Evolutionary conservation across 2,797 vertebrate species (phyloP).

Genomic region (Paratrypauchen microcephalus): DNA sequence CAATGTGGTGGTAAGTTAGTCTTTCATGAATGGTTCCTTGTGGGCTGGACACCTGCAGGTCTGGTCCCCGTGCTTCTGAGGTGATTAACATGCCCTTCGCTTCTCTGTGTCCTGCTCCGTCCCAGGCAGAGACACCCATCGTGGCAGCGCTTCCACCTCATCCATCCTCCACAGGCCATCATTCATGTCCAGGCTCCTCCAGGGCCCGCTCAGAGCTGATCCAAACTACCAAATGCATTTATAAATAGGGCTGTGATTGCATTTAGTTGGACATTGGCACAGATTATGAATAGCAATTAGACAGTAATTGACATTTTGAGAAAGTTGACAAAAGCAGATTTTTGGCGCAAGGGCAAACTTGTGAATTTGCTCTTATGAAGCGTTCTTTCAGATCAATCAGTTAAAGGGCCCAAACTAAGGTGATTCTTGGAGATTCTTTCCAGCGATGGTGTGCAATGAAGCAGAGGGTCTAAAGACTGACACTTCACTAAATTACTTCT

Average conservation of each 20-base stretch:
- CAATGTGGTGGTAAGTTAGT: slow-evolving; percentile 35
- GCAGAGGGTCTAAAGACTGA: too few relatives aligned
- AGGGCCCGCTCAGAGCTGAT: slow-evolving; percentile 27
- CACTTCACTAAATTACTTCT: too few relatives aligned
- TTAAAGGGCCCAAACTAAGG: too few relatives aligned
- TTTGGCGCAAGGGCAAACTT: neutral
- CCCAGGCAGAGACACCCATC: slow-evolving; percentile 43
- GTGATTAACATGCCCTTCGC: slow-evolving; percentile 77
- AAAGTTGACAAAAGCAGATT: neutral
- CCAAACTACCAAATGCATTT: slow-evolving; percentile 25
- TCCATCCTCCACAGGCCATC: slow-evolving; percentile 60
- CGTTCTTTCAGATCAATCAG: too few relatives aligned
- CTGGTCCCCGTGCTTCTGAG: slow-evolving; percentile 58
- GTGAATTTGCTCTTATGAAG: too few relatives aligned
- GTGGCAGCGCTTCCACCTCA: slow-evolving; percentile 72
- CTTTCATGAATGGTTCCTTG: slow-evolving; percentile 76
- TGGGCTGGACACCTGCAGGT: slow-evolving; percentile 73
- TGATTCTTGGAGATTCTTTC: too few relatives aligned
- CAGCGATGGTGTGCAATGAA: too few relatives aligned
- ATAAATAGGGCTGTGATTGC: neutral
- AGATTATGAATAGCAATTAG: neutral
- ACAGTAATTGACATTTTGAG: neutral
- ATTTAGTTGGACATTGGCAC: slow-evolving; percentile 2
- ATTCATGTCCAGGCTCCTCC: slow-evolving; percentile 63
- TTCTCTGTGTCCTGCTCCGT: slow-evolving; percentile 49